Evolutionary conservation across 1,140 invertebrate species (phyloP).

Genomic region (Brachionus plicatilis): DNA sequence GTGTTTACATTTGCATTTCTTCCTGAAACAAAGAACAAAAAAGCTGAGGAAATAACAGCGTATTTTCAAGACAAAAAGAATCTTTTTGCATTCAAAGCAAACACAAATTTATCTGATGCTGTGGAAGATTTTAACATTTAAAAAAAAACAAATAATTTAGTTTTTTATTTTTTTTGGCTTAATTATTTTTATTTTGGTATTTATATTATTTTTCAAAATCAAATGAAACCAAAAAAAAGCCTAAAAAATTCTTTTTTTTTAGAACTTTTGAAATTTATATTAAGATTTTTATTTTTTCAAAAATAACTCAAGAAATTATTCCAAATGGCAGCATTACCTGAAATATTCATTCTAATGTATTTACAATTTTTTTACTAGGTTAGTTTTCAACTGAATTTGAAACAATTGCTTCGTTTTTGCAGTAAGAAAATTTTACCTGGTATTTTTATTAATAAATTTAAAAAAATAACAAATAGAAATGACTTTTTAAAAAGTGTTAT

Average conservation of each 20-base stretch:
- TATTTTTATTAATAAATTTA: no score
- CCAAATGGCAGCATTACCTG: no score
- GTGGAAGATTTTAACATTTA: not conserved
- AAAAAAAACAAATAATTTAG: not conserved
- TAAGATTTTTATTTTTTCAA: no score
- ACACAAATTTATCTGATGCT: not conserved
- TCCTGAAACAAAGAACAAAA: constrained; percentile 97
- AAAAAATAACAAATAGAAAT: no score
- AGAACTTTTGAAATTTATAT: not conserved
- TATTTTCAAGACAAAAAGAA: constrained; percentile 27
- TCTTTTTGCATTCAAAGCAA: constrained; percentile 18
- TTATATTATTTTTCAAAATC: no score
- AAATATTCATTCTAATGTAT: no score
- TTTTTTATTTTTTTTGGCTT: not conserved
- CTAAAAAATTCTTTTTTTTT: not conserved
- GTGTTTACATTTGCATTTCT: constrained; percentile 95
- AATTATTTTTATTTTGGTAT: not conserved
- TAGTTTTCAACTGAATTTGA: no score
- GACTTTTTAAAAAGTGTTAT: no score
- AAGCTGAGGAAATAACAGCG: constrained; percentile 81
- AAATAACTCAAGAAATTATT: no score
- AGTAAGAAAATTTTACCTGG: no score
- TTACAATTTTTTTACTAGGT: no score
- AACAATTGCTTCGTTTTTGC: no score
- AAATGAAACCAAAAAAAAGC: not conserved